These are phyloP conservation scores for Schizaphis graminum DNA, from an alignment of 2,888 invertebrate genomes.

Conservation along the genomic window DNA sequence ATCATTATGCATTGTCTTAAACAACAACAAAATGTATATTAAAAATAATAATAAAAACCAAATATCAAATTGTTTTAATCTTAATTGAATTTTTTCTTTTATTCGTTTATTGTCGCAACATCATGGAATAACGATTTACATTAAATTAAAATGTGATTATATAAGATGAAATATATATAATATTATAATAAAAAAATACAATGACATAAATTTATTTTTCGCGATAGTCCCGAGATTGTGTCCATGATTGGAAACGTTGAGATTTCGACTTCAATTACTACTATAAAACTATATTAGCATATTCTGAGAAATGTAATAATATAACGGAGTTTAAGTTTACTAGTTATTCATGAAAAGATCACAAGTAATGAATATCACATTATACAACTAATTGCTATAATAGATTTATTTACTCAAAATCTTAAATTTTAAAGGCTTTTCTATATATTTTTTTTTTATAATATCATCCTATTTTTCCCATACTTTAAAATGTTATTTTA, in stretches of 20 bases:
- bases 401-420: not conserved
- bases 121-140: not conserved
- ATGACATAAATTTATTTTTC: not conserved
- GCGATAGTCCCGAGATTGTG: not conserved
- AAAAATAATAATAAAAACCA: not conserved
- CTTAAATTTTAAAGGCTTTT: not conserved
- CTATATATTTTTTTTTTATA: not conserved
- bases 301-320: not conserved
- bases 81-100: not conserved
- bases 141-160: not conserved
- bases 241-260: not conserved
- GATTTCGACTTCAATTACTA: not conserved
- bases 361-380: not conserved
- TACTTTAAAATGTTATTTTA: not conserved
- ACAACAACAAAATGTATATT: not conserved
- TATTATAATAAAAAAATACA: not conserved
- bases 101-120: not conserved
- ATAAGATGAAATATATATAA: not conserved
- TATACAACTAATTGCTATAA: not conserved
- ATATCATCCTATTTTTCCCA: not conserved
- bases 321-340: not conserved
- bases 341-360: not conserved
- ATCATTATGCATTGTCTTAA: not conserved
- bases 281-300: not conserved
- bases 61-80: not conserved